Base-by-base conservation (phyloP, 2,888 invertebrate species). In the Rapana venosa region DNA sequence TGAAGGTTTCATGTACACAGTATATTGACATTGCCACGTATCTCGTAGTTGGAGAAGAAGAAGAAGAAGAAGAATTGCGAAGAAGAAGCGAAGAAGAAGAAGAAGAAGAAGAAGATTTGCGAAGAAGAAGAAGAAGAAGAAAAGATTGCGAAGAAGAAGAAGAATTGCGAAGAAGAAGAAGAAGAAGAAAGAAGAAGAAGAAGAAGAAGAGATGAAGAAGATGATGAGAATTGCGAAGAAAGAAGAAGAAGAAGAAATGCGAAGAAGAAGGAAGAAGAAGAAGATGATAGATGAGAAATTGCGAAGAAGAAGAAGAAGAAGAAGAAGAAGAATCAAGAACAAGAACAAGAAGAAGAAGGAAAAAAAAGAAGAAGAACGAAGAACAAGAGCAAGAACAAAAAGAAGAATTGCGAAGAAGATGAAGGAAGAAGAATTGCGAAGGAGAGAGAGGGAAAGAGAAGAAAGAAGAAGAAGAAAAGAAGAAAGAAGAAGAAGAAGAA, bases 151-250 rank as follows among this genome's bases (percentile, higher is more conserved):
- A n/a, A n/a, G 70, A 36, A 66, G 70, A 36, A 87, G 36, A 66
- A 87, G 70, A 66, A 87, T n/a, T n/a, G n/a, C n/a, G 66, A 87
- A 30, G 87, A 70, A 87, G 70, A 87, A 47, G 8, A 47, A 8
- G 47, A 8, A 47, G 47, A 47, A 47, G 26, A 26, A 66, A 66
- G 66, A 66, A 66, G 66, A 66, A 66, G 66, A 66, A 66, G 66
- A 66, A 26, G 26, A 66, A 26, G 26, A 66, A 26, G 70, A 66
- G 70, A 36, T 66, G 36, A 66, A 87, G 70, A 66, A 87, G 66
- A 87, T 13, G 87, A 70, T n/a, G n/a, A 87, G 70, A 87, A 87
- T n/a, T n/a, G n/a, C n/a, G 70, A 35, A 70, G 32, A 66, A 0
- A n/a, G n/a, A 30, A 32, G 17, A 13, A 87, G 11, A 17, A 87